Evolutionary conservation across 2,113 vertebrate species (phyloP).

Genomic region (Hassar affinis): DNA sequence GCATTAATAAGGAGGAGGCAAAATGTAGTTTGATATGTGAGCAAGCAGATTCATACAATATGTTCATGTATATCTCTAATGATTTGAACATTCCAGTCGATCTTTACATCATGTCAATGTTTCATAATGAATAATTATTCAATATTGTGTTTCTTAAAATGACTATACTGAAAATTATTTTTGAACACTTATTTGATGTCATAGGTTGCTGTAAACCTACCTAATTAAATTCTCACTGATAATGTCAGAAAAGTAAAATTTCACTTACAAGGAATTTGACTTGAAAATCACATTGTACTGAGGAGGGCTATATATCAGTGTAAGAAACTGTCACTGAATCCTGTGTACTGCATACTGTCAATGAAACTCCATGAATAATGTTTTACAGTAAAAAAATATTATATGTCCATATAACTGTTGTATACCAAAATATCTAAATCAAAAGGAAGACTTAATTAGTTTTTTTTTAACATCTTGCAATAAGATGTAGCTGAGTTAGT

Average conservation of each 20-base stretch:
- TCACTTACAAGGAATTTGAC: neutral
- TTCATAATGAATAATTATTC: neutral
- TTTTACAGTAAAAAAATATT: no score
- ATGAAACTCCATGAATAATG: no score
- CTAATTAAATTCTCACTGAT: no score
- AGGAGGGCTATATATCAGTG: neutral
- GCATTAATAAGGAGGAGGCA: constrained; percentile 25
- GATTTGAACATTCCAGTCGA: neutral
- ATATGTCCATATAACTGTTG: neutral
- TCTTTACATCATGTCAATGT: neutral
- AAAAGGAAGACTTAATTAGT: neutral
- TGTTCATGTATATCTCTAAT: neutral
- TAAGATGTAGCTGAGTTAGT: no score
- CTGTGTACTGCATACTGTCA: no score
- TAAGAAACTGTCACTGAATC: neutral
- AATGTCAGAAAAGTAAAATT: neutral
- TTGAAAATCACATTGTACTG: neutral
- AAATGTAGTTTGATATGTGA: neutral
- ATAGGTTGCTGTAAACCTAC: no score
- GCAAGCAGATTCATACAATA: neutral
- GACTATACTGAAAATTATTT: no score
- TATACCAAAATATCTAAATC: neutral
- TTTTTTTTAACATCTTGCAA: no score
- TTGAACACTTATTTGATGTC: no score
- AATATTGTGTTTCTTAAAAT: no score